Evolutionary conservation across 2,113 vertebrate species (phyloP).

Genomic region (Nymphicus hollandicus): DNA sequence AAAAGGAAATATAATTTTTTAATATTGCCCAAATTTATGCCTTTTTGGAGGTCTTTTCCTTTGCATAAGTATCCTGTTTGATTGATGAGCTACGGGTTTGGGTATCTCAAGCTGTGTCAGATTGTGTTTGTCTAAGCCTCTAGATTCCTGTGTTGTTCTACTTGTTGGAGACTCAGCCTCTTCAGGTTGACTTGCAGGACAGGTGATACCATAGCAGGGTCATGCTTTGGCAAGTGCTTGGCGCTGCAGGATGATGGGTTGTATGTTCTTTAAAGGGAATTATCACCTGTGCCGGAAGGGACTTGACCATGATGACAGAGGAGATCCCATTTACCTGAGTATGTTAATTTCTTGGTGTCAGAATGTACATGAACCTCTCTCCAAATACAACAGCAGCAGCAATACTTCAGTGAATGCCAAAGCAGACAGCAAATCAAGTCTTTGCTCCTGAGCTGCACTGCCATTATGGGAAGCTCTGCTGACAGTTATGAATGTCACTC

Average conservation of each 20-base stretch:
- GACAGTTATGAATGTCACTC: slow-evolving; percentile 12
- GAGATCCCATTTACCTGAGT: background rate
- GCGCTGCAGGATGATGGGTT: background rate
- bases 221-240: background rate
- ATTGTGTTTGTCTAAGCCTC: background rate
- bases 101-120: background rate
- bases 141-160: rapidly evolving
- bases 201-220: background rate
- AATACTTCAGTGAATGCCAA: background rate
- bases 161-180: background rate
- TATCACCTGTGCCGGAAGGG: background rate
- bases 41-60: background rate
- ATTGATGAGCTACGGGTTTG: background rate
- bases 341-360: background rate
- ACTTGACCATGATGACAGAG: background rate
- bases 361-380: background rate
- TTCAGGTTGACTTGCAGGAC: background rate
- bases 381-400: background rate
- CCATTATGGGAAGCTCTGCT: background rate
- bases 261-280: background rate
- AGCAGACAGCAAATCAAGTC: background rate
- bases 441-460: background rate
- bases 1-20: background rate
- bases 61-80: background rate
- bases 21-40: background rate